Base-by-base conservation (phyloP, 1,140 invertebrate species). In the Brachionus manjavacas region DNA sequence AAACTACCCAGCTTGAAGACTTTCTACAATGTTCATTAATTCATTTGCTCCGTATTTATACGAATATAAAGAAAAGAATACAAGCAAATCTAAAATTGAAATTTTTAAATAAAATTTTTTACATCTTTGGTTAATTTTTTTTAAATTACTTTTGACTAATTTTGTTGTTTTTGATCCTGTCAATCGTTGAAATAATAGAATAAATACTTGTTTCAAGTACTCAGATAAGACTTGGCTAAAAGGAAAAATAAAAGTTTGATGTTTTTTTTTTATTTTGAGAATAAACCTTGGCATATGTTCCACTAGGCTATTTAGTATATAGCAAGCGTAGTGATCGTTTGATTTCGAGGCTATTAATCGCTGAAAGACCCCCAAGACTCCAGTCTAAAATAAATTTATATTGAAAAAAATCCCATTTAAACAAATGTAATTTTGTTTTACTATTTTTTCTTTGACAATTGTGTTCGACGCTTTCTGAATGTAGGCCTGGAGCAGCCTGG, bases 271-370 rank as follows among this genome's bases (percentile, higher is more conserved):
- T 39, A 9, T 25, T 49, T 52, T 9, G 41, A 39, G n/a, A 64
- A 64, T 16, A 28, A 91, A 93, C 92, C 90, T 89, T 84, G 93
- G 92, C 86, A 94, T 91, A 87, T 95, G 91, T 87, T 93, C 92
- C 52, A 97, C 91, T 76, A 98, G 92, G 76, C 91, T 92, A 89
- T 96, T 94, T 28, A 99, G 91, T 1, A 99, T 89, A 87, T 94
- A 92, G 88, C 99, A 98, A 31, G 96, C 97, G 91, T 98, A 95
- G 86, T 98, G 95, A 90, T 99, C 97, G 87, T 98, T 96, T 0
- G 93, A 91, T 91, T 96, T 97, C 0, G 95, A 97, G 3, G 95
- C 94, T 86, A 98, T 95, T 84, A 99, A 90, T 90, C 98, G 98
- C 88, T 98, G 96, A 88, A 97, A 99, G 16, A 98, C 93, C 23